Percentiles rank a stretch among this genome's conserved stretches.
Evolutionary conservation across 2,797 vertebrate species (phyloP).

Genomic region (Odontamblyopus rebecca): DNA sequence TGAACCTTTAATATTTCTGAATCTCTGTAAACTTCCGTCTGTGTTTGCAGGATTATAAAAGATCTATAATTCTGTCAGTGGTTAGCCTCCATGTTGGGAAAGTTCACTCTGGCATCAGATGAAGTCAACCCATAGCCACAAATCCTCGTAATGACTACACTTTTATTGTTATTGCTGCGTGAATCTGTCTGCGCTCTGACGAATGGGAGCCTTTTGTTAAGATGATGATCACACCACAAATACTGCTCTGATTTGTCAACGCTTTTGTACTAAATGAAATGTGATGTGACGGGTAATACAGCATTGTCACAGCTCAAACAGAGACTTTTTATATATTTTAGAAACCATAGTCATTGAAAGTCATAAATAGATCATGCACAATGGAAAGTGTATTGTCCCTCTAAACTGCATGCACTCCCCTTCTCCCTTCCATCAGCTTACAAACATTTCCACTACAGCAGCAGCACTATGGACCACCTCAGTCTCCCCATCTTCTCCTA

Average conservation of each 20-base stretch:
- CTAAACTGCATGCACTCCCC: too few species aligned
- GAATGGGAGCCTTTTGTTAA: constrained; percentile 11
- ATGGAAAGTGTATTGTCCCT: too few species aligned
- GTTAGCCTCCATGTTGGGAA: constrained; percentile 15
- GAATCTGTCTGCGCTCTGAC: constrained; percentile 1
- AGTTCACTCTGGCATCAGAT: constrained; percentile 1
- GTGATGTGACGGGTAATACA: neutral
- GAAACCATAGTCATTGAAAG: too few species aligned
- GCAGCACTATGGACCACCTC: too few species aligned
- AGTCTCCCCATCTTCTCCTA: too few species aligned
- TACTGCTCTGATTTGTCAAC: constrained; percentile 9
- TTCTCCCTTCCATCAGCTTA: too few species aligned
- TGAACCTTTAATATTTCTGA: constrained; percentile 17
- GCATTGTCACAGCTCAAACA: constrained; percentile 13
- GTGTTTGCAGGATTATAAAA: constrained; percentile 24
- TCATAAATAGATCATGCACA: too few species aligned
- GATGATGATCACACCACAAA: constrained; percentile 15
- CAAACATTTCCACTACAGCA: too few species aligned
- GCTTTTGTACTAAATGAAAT: constrained; percentile 12
- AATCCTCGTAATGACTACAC: constrained; percentile 13
- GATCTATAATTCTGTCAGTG: constrained; percentile 8
- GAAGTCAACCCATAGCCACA: neutral
- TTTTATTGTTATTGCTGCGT: constrained; percentile 23
- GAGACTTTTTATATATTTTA: neutral
- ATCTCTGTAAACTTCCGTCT: constrained; percentile 18